These are phyloP conservation scores for Lasioglossum vierecki DNA, from an alignment of 2,888 invertebrate species.

Conservation along the genomic window DNA sequence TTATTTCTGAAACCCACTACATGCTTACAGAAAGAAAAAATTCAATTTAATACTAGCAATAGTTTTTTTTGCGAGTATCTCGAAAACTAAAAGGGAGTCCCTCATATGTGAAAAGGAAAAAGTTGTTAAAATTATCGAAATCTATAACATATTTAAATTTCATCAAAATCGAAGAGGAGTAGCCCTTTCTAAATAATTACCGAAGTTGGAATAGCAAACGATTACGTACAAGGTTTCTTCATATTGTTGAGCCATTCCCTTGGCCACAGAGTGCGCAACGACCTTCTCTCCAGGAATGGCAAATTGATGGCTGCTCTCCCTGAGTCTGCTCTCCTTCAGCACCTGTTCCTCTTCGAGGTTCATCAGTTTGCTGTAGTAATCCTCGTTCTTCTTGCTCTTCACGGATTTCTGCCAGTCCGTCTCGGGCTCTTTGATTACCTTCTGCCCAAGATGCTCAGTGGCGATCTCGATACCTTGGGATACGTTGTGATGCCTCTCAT, in stretches of 20 bases:
- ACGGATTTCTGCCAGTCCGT: slow-evolving; percentile 95
- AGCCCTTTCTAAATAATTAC: too few relatives aligned
- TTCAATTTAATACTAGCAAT: too few relatives aligned
- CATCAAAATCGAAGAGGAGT: too few relatives aligned
- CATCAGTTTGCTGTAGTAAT: slow-evolving; percentile 92
- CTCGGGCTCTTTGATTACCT: slow-evolving; percentile 89
- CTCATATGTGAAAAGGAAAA: too few relatives aligned
- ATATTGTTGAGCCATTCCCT: slow-evolving; percentile 95
- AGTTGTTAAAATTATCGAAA: too few relatives aligned
- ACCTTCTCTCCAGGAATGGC: slow-evolving; percentile 94
- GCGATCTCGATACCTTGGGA: slow-evolving; percentile 87
- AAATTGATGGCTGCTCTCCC: slow-evolving; percentile 92
- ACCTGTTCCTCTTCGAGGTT: slow-evolving; percentile 94
- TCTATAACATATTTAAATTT: too few relatives aligned
- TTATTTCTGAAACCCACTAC: too few relatives aligned
- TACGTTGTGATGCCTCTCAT: slow-evolving; percentile 90
- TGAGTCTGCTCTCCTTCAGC: slow-evolving; percentile 91
- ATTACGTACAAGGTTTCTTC: slow-evolving; percentile 92
- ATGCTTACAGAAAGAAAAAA: too few relatives aligned
- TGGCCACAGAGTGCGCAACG: slow-evolving; percentile 90
- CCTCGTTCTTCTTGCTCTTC: slow-evolving; percentile 92
- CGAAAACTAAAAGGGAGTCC: too few relatives aligned
- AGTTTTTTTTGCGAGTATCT: too few relatives aligned
- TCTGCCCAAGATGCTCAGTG: slow-evolving; percentile 86
- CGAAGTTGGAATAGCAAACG: background rate